Conservation (phyloP, 2,888 invertebrate genomes). For the Ophion slaviceki region DNA sequence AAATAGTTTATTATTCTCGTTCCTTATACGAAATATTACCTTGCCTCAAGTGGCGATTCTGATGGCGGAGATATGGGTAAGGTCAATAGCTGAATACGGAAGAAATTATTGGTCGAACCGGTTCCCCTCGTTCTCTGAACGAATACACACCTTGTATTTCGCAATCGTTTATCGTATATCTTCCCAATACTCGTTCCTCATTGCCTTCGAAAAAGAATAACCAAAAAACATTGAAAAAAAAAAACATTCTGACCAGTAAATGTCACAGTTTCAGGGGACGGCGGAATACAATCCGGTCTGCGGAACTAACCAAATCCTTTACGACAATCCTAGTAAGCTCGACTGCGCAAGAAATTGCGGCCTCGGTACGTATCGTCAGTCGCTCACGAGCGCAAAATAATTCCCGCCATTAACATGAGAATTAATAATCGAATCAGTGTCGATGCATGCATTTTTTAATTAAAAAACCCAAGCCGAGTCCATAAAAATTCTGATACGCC, state of each 20-base stretch:
- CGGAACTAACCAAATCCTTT: slow-evolving; percentile 72
- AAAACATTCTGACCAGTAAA: neutral
- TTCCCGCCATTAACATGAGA: too few relatives aligned
- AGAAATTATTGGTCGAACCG: slow-evolving; percentile 52
- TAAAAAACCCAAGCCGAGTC: too few relatives aligned
- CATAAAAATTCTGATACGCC: too few relatives aligned
- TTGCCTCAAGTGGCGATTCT: slow-evolving; percentile 12
- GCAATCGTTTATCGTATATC: neutral
- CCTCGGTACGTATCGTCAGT: slow-evolving; percentile 65
- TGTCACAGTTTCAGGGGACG: slow-evolving; percentile 67
- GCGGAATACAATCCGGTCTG: slow-evolving; percentile 79
- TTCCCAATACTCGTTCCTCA: neutral
- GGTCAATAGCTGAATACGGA: slow-evolving; percentile 32
- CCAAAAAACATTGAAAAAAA: neutral
- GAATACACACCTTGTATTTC: neutral
- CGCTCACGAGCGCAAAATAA: too few relatives aligned
- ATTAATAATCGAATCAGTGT: too few relatives aligned
- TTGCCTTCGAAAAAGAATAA: too few relatives aligned
- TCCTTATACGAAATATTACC: neutral
- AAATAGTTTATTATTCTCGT: too few relatives aligned
- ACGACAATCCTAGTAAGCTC: slow-evolving; percentile 74
- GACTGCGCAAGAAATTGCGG: slow-evolving; percentile 75
- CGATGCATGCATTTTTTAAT: too few relatives aligned
- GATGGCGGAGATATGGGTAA: slow-evolving; percentile 8
- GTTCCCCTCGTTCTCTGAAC: slow-evolving; percentile 14